Base-by-base conservation (phyloP, 1,140 invertebrate genomes). In the Meloidogyne chitwoodi region DNA sequence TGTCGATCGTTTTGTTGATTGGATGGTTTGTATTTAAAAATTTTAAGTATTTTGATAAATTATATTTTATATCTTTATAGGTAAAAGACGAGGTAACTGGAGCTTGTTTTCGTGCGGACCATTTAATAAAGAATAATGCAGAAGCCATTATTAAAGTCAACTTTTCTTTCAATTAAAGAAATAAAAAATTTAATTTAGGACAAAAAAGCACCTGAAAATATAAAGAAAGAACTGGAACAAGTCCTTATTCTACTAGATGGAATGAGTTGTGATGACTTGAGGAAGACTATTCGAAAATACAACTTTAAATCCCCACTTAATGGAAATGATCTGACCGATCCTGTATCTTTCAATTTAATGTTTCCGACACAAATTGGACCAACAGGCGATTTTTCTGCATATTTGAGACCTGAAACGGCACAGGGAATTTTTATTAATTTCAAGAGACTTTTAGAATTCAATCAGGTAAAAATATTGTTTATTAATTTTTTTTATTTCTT, bases 371-470 rank as follows among this genome's bases (percentile, higher is more conserved):
- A 93, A 16, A 68, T 68, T 16, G 31, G 71, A 27, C 74, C 74
- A 27, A 93, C 94, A 77, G 96, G 96, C 2, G 76, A 84, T 26
- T 67, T 70, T 22, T 72, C 74, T 22, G 79, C 80, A 14, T 83
- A 44, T 86, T 89, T 99, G 0, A 91, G 96, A 80, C 96, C 96
- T 31, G 97, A 99, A 90, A 99, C 96, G 27, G 96, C 96, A 3
- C 97, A 99, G 89, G 96, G 96, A 29, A 99, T 99, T 75, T 99
- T 99, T 89, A 96, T 99, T 0, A 99, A 99, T 88, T 99, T 99
- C 85, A 96, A 97, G 88, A 89, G 96, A 26, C 89, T 99, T 3
- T 87, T 99, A 48, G 95, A 97, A 88, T 99, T 99, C 87, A 99
- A 99, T 88, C 94, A 87, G 77, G 84, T 80, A 38, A 24, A 29